Percentiles rank a stretch among this genome's conserved stretches.
Conservation (phyloP, 1,140 invertebrate genomes). For the Panulirus ornatus region DNA sequence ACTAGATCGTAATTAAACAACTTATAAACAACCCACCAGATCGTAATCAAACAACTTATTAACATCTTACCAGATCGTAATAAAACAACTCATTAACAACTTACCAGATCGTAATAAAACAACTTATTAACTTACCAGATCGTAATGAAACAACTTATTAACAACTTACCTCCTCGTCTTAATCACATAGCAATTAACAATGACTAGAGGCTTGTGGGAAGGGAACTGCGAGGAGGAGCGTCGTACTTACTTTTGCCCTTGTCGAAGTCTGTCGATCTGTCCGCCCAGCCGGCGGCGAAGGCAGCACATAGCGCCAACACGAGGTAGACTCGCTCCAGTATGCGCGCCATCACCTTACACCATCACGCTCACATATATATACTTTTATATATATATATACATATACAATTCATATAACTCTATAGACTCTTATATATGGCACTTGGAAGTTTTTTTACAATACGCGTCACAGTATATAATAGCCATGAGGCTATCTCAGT, state of each 20-base stretch:
- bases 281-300: constrained; percentile 45
- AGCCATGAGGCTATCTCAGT: constrained; percentile 23
- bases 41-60: too few relatives aligned
- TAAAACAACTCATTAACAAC: too few relatives aligned
- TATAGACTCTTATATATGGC: constrained; percentile 55
- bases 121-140: too few relatives aligned
- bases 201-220: too few relatives aligned
- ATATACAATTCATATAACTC: constrained; percentile 55
- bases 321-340: constrained; percentile 36
- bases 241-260: constrained; percentile 70
- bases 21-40: too few relatives aligned
- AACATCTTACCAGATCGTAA: too few relatives aligned
- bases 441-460: constrained; percentile 44
- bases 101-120: too few relatives aligned
- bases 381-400: constrained; percentile 44
- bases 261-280: constrained; percentile 55
- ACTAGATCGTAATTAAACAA: too few relatives aligned
- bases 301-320: constrained; percentile 44
- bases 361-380: constrained; percentile 27
- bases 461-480: constrained; percentile 1
- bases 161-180: too few relatives aligned
- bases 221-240: too few relatives aligned
- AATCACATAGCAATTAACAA: too few relatives aligned
- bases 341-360: constrained; percentile 41
- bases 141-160: too few relatives aligned